Percentiles rank a stretch among this genome's conserved stretches.
These are phyloP conservation scores for Ernsta delagoae DNA, from an alignment of 2,888 invertebrate species.

Conservation along the genomic window DNA sequence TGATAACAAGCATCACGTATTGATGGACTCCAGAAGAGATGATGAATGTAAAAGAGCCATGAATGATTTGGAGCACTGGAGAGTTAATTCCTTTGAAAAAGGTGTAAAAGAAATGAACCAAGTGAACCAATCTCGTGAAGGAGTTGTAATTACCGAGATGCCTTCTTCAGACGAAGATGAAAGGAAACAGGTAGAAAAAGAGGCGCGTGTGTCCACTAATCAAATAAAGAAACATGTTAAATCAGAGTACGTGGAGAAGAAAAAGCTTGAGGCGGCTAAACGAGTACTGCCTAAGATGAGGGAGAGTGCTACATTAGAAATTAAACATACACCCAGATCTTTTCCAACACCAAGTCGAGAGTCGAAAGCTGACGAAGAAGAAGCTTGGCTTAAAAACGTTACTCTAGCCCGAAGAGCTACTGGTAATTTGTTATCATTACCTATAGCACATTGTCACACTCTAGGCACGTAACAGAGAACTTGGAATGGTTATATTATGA, in stretches of 20 bases:
- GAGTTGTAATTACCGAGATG: slow-evolving; percentile 57
- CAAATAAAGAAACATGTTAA: slow-evolving; percentile 39
- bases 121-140: slow-evolving; percentile 43
- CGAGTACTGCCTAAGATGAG: slow-evolving; percentile 84
- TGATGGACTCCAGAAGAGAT: slow-evolving; percentile 87
- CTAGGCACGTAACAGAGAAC: no score
- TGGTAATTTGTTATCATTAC: slow-evolving; percentile 52
- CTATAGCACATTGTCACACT: no score
- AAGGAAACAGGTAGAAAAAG: slow-evolving; percentile 5
- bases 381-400: slow-evolving; percentile 92
- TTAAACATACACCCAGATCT: slow-evolving; percentile 89
- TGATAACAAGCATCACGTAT: slow-evolving; percentile 77
- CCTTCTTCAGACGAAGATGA: slow-evolving; percentile 51
- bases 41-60: slow-evolving; percentile 86
- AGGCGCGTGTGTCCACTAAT: not conserved
- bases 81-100: slow-evolving; percentile 45
- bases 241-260: slow-evolving; percentile 63
- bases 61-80: slow-evolving; percentile 87
- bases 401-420: slow-evolving; percentile 88
- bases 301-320: slow-evolving; percentile 83
- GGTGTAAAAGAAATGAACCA: slow-evolving; percentile 27
- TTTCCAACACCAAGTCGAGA: slow-evolving; percentile 94
- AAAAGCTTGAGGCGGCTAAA: slow-evolving; percentile 62
- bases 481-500: no score
- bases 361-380: slow-evolving; percentile 88